phyloP scores from a whole-genome alignment of 2,797 vertebrate genomes.

The Fringilla coelebs region DNA sequence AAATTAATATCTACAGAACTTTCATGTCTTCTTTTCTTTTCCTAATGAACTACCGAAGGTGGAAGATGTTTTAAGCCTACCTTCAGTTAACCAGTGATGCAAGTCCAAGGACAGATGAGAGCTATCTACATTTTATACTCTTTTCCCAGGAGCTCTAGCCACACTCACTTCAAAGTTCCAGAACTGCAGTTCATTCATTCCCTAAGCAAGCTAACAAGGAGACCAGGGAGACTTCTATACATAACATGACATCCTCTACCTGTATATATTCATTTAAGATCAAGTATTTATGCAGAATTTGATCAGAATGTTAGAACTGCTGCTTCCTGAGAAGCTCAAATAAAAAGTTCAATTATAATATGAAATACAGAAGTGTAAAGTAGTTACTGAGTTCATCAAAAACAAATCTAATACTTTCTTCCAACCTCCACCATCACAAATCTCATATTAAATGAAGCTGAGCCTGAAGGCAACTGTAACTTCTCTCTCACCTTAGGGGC shows the following conservation, averaged over 20 bases:
- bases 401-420: neutral
- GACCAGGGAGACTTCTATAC: neutral
- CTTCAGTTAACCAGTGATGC: neutral
- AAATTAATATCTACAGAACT: neutral
- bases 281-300: neutral
- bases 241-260: neutral
- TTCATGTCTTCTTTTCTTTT: neutral
- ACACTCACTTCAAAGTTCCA: neutral
- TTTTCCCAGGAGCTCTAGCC: neutral
- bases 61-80: neutral
- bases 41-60: neutral
- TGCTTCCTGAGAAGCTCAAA: neutral
- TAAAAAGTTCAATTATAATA: neutral
- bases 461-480: neutral
- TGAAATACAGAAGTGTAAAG: neutral
- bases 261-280: neutral
- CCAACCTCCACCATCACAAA: neutral
- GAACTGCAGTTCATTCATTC: neutral
- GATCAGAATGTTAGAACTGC: neutral
- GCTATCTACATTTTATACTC: neutral
- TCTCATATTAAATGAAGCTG: neutral
- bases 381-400: neutral
- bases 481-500: neutral
- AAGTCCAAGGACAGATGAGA: neutral
- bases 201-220: neutral